Evolutionary conservation across 2,888 invertebrate genomes (phyloP).

Genomic region (Tyria jacobaeae): DNA sequence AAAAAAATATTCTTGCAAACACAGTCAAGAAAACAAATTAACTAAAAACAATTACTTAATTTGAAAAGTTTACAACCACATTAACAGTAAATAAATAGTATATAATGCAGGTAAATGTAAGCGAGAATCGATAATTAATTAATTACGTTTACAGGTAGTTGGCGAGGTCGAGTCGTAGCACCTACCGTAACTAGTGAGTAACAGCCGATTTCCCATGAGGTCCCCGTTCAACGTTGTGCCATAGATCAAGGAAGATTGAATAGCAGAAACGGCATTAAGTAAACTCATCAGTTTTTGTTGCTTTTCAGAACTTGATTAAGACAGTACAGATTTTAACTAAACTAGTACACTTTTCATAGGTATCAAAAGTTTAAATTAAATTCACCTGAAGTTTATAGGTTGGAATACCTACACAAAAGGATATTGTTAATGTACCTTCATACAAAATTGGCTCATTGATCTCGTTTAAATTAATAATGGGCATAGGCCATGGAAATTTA

Average conservation of each 20-base stretch:
- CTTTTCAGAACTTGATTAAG: too few relatives aligned
- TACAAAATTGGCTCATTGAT: too few relatives aligned
- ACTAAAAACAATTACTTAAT: slow-evolving; percentile 15
- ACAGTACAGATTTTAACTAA: too few relatives aligned
- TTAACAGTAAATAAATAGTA: slow-evolving; percentile 41
- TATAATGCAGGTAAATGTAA: slow-evolving; percentile 46
- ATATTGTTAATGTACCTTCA: too few relatives aligned
- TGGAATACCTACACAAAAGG: too few relatives aligned
- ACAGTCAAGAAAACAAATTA: background rate
- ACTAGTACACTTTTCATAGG: too few relatives aligned
- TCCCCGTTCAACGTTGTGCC: slow-evolving; percentile 70
- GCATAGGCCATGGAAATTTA: too few relatives aligned
- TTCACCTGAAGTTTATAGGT: too few relatives aligned
- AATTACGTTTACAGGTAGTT: slow-evolving; percentile 78
- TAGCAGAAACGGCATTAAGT: slow-evolving; percentile 20
- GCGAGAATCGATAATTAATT: slow-evolving; percentile 82
- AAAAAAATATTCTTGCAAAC: too few relatives aligned
- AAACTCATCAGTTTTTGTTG: too few relatives aligned
- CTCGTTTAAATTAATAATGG: too few relatives aligned
- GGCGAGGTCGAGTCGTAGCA: slow-evolving; percentile 76
- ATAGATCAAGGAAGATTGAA: slow-evolving; percentile 61
- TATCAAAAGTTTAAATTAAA: too few relatives aligned
- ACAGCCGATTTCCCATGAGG: slow-evolving; percentile 84
- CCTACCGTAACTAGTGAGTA: slow-evolving; percentile 81
- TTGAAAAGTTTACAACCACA: slow-evolving; percentile 28